Base-by-base conservation (phyloP, 2,113 vertebrate genomes). In the Odontesthes bonariensis region DNA sequence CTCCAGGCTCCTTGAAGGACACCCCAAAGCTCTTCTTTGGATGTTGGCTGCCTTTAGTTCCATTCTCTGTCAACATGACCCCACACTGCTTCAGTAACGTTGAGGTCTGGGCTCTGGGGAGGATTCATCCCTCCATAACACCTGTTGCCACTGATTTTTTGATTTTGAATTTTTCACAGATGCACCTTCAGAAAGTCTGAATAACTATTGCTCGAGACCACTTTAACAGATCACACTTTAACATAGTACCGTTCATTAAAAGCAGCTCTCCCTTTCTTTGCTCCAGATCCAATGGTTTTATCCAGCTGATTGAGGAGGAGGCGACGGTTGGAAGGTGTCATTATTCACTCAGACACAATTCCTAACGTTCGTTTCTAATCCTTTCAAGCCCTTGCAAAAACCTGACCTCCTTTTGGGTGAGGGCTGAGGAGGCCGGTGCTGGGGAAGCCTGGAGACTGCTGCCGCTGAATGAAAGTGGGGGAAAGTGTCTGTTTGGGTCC, bases 401-500 rank as follows among this genome's bases (percentile, higher is more conserved):
- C 66, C 66, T 68, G 57, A 8, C 49, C 64, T 52, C 60, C 69
- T 53, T 12, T 54, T 7, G 22, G 58, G 40, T 13, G 5, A 31
- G 58, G 23, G 31, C 0, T 1, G 1, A 12, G 38, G 63, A 49
- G 51, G 11, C 7, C 9, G 5, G 14, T 35, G 31, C 20, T 1
- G 54, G 20, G 6, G 17, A 56, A 60, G 60, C 69, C 68, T 51
- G 53, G 49, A 66, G 35, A 33, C 62, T 62, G 4, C 46, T 46
- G 4, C 61, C 6, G 52, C n/a, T 22, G 33, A 59, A 60, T 53
- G 42, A 73, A 69, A 81, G 17, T 47, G 51, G 66, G 13, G 27
- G 53, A 79, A 70, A 75, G 72, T 75, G 70, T 64, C 47, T 55
- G 62, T 60, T 61, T 67, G 33, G 66, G 46, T 62, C 57, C 71